Conservation (phyloP, 2,113 vertebrate species). For the Clinocottus analis region DNA sequence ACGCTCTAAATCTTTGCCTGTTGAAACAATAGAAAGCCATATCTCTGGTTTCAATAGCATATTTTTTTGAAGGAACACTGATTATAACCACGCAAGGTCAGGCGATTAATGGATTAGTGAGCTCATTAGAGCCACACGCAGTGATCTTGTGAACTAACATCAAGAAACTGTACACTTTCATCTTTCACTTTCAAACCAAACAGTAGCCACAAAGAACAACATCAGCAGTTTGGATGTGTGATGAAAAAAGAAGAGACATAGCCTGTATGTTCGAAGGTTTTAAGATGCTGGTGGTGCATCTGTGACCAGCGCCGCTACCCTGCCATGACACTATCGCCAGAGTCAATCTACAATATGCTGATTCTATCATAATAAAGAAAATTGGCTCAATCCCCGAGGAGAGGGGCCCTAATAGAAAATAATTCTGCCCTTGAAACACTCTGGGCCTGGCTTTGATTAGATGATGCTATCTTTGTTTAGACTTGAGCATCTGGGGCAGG, state of each 20-base stretch:
- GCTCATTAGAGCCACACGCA: slow-evolving; percentile 26
- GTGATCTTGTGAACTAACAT: background rate
- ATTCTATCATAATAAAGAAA: slow-evolving; percentile 94
- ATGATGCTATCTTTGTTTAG: slow-evolving; percentile 89
- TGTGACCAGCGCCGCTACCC: slow-evolving; percentile 73
- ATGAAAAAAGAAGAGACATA: background rate
- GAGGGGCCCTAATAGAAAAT: slow-evolving; percentile 87
- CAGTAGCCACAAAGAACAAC: background rate
- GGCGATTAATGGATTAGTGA: slow-evolving; percentile 46
- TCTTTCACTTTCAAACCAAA: slow-evolving; percentile 12
- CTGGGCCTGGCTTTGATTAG: slow-evolving; percentile 86
- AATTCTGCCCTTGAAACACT: slow-evolving; percentile 91
- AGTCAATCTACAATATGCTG: slow-evolving; percentile 90
- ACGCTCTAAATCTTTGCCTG: slow-evolving; percentile 12
- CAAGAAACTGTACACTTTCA: background rate
- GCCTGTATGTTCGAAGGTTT: slow-evolving; percentile 49
- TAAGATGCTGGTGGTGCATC: slow-evolving; percentile 80
- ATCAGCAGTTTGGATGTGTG: slow-evolving; percentile 14
- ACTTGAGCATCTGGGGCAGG: slow-evolving; percentile 80
- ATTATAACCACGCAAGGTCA: slow-evolving; percentile 59
- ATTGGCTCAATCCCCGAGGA: slow-evolving; percentile 90
- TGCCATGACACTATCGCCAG: slow-evolving; percentile 85
- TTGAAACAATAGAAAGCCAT: slow-evolving; percentile 19
- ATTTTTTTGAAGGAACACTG: slow-evolving; percentile 41
- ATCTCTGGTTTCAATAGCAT: slow-evolving; percentile 44